Evolutionary conservation across 2,113 vertebrate genomes (phyloP).

Genomic region (Gorsachius goisagi): DNA sequence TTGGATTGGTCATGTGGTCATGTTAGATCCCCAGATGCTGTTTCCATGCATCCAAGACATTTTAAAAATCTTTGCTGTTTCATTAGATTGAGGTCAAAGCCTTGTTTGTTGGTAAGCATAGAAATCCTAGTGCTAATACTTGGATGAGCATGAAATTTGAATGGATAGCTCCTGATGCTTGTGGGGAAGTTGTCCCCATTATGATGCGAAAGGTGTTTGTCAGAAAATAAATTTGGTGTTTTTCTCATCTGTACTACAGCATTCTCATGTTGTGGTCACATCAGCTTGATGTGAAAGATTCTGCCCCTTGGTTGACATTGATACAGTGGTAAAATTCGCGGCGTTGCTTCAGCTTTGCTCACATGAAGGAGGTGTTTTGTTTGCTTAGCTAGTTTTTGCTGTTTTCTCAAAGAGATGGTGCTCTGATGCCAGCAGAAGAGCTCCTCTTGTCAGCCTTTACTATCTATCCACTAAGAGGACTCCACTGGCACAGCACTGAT

Average conservation of each 20-base stretch:
- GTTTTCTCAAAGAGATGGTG: neutral
- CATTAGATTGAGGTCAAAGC: neutral
- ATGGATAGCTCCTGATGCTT: neutral
- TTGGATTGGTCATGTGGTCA: neutral
- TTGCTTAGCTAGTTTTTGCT: neutral
- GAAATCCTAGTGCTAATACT: neutral
- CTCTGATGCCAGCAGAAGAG: neutral
- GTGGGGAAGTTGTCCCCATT: neutral
- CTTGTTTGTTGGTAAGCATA: rapidly evolving
- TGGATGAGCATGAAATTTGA: neutral
- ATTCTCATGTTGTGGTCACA: neutral
- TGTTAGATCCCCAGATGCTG: neutral
- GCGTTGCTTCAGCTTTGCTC: neutral
- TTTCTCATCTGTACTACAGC: neutral
- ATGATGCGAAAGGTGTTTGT: neutral
- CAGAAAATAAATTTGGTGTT: neutral
- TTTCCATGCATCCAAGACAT: neutral
- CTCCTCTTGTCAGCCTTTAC: constrained; percentile 1
- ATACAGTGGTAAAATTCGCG: rapidly evolving
- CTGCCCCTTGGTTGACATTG: neutral
- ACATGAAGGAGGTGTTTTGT: neutral
- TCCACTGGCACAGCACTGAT: neutral
- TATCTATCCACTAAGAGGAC: neutral
- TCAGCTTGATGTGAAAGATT: neutral
- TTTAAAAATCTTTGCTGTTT: neutral